These are phyloP conservation scores for Neotoma lepida DNA, from an alignment of 2,113 vertebrate genomes.

Conservation along the genomic window DNA sequence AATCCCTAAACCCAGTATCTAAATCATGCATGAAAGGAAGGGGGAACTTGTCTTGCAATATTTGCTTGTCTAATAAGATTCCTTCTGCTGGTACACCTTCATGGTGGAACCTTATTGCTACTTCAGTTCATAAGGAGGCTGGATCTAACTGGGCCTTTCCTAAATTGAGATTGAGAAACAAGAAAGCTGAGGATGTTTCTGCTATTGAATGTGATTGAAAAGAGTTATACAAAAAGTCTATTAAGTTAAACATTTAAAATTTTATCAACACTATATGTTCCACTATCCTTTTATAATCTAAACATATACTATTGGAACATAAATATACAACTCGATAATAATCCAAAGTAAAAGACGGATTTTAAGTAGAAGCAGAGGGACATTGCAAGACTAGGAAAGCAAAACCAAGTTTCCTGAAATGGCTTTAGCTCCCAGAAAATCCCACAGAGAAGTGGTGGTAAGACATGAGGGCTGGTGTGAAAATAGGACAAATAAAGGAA, in stretches of 20 bases:
- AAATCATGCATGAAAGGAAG: not conserved
- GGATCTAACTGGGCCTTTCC: fast-evolving
- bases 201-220: not conserved
- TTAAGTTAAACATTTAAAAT: not conserved
- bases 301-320: not conserved
- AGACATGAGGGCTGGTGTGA: not conserved
- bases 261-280: not conserved
- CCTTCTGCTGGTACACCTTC: not conserved
- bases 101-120: not conserved
- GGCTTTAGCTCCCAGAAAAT: not conserved
- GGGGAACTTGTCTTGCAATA: not conserved
- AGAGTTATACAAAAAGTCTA: not conserved
- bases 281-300: not conserved
- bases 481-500: not conserved
- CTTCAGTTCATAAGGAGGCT: too few relatives aligned
- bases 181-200: not conserved
- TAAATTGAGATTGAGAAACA: not conserved
- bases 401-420: not conserved
- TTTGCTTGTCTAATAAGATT: not conserved
- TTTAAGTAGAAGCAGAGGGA: not conserved
- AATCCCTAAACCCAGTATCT: not conserved
- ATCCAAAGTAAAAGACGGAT: not conserved
- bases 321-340: not conserved
- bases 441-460: not conserved
- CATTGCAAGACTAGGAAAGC: not conserved